Conservation (phyloP, 1,140 invertebrate genomes). For the Cotesia typhae region DNA sequence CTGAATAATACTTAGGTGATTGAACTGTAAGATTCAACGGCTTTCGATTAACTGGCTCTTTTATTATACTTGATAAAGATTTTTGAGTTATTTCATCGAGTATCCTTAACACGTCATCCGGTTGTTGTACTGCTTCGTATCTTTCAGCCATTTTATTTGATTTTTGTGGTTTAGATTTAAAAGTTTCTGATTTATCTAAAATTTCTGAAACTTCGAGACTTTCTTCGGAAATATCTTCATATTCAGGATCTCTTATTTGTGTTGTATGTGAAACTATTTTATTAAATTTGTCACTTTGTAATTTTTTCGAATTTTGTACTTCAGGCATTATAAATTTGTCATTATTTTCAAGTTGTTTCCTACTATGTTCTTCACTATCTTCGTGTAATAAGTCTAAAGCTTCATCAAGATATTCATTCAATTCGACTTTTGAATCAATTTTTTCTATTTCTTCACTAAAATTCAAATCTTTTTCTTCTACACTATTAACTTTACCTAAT, state of each 20-base stretch:
- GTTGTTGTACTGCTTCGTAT: constrained; percentile 49
- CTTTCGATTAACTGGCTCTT: constrained; percentile 8
- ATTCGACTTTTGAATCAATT: neutral
- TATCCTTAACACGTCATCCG: constrained; percentile 53
- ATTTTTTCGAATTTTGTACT: neutral
- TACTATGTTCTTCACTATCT: constrained; percentile 43
- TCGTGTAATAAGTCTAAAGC: constrained; percentile 26
- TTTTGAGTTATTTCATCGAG: constrained; percentile 54
- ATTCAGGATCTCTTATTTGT: constrained; percentile 54
- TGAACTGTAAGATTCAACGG: constrained; percentile 35
- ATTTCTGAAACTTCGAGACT: constrained; percentile 63
- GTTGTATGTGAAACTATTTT: constrained; percentile 19
- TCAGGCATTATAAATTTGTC: neutral
- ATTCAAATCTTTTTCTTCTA: constrained; percentile 10
- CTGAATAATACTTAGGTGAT: constrained; percentile 32
- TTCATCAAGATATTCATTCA: constrained; percentile 3
- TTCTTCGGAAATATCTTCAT: constrained; percentile 63
- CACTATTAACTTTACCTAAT: constrained; percentile 11
- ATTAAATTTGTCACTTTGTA: neutral
- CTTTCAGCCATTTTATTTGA: constrained; percentile 50
- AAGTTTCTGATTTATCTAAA: constrained; percentile 51
- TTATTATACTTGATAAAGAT: constrained; percentile 23
- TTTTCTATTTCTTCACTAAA: neutral
- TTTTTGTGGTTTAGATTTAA: constrained; percentile 37
- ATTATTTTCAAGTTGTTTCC: neutral